These are phyloP conservation scores for Neotoxoptera formosana DNA, from an alignment of 1,140 invertebrate genomes.

Conservation along the genomic window DNA sequence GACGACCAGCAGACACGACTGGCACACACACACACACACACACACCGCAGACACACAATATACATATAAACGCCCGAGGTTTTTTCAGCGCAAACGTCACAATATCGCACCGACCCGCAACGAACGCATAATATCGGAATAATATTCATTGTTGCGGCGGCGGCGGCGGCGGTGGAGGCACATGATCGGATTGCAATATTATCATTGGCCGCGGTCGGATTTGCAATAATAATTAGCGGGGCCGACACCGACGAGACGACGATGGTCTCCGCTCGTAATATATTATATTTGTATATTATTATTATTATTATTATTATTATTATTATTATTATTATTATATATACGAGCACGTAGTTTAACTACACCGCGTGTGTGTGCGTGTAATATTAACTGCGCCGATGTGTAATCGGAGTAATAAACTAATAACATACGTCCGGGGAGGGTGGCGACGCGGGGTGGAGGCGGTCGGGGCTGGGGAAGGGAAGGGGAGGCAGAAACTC, in stretches of 20 bases:
- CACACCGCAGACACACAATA: conserved; percentile 28
- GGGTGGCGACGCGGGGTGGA: not conserved
- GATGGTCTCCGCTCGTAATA: not conserved
- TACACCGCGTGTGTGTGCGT: not conserved
- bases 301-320: no score
- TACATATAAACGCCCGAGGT: not conserved
- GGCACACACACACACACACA: not conserved
- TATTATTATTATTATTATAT: no score
- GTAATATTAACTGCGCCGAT: conserved; percentile 11
- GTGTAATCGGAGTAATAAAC: conserved; percentile 28
- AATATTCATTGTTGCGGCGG: conserved; percentile 15
- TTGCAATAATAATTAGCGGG: conserved; percentile 21
- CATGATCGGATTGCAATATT: conserved; percentile 14
- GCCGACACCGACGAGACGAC: not conserved
- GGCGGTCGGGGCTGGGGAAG: no score
- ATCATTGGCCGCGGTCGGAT: conserved; percentile 20
- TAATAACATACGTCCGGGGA: not conserved
- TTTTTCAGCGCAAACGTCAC: conserved; percentile 18
- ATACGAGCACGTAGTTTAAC: not conserved
- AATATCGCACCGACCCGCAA: not conserved
- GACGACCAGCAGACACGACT: conserved; percentile 19
- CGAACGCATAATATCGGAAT: not conserved
- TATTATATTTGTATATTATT: no score
- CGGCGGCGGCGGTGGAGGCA: not conserved
- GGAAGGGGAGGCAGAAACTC: not conserved